Percentiles rank a stretch among this genome's conserved stretches.
Evolutionary conservation across 1,140 invertebrate genomes (phyloP).

Genomic region (Lordiphosa stackelbergi): DNA sequence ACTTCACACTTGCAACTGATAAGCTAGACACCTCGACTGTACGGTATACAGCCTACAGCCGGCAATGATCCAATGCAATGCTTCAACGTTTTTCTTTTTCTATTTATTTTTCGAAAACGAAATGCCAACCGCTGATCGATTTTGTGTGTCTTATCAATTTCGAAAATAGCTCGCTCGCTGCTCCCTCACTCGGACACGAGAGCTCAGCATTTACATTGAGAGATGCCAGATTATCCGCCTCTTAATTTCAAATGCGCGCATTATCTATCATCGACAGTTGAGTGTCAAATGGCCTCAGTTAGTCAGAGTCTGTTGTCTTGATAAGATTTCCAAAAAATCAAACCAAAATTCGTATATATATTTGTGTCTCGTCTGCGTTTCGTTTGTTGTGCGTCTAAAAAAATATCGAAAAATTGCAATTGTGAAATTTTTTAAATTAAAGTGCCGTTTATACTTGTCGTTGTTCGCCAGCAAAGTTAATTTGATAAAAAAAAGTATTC

Average conservation of each 20-base stretch:
- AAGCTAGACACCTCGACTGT: slow-evolving; percentile 9
- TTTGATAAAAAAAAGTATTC: slow-evolving; percentile 7
- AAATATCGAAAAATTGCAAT: slow-evolving; percentile 12
- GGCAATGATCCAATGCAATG: neutral
- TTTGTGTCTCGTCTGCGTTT: slow-evolving; percentile 44
- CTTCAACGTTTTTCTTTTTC: neutral
- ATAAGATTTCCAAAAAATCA: slow-evolving; percentile 70
- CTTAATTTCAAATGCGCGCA: slow-evolving; percentile 40
- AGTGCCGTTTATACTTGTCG: slow-evolving; percentile 55
- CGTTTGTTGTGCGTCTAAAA: slow-evolving; percentile 50
- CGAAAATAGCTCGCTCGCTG: slow-evolving; percentile 52
- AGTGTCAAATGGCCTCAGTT: slow-evolving; percentile 55
- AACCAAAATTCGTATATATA: slow-evolving; percentile 41
- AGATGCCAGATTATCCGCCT: slow-evolving; percentile 22
- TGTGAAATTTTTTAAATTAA: slow-evolving; percentile 18
- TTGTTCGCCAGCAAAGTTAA: slow-evolving; percentile 18
- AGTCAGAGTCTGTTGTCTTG: slow-evolving; percentile 77
- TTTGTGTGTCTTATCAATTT: slow-evolving; percentile 49
- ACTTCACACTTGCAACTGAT: slow-evolving; percentile 4
- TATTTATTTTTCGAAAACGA: slow-evolving; percentile 9
- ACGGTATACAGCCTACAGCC: slow-evolving; percentile 7
- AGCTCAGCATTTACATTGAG: too few relatives aligned
- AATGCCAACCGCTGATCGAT: slow-evolving; percentile 22
- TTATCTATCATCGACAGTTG: slow-evolving; percentile 25
- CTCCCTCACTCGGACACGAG: too few relatives aligned